A percentile compares a stretch with the other conserved stretches of the same genome.
Evolutionary conservation across 2,797 vertebrate species (phyloP).

Genomic region (Mastacembelus armatus): DNA sequence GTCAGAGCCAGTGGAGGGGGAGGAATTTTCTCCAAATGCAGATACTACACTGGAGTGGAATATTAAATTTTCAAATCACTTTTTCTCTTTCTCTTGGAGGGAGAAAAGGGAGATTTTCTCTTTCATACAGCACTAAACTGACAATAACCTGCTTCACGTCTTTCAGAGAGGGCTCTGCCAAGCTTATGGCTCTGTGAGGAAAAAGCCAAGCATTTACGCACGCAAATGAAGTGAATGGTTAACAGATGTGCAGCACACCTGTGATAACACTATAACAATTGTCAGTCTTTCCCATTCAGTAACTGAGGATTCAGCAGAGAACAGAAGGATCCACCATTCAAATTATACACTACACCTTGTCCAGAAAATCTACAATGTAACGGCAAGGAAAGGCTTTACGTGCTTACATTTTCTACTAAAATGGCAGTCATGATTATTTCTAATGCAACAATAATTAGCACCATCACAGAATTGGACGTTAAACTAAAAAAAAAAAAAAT

Average conservation of each 20-base stretch:
- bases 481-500: constrained; percentile 60
- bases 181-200: constrained; percentile 28
- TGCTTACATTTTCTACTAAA: background rate
- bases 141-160: constrained; percentile 49
- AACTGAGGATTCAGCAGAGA: constrained; percentile 6
- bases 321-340: constrained; percentile 14
- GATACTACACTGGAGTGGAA: constrained; percentile 65
- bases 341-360: background rate
- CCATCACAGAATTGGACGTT: constrained; percentile 56
- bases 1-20: constrained; percentile 83
- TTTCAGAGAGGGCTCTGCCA: constrained; percentile 36
- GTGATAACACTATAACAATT: constrained; percentile 26
- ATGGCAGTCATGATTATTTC: constrained; percentile 59
- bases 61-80: constrained; percentile 65
- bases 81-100: constrained; percentile 53
- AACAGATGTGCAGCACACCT: constrained; percentile 60
- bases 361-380: constrained; percentile 3
- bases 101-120: constrained; percentile 20
- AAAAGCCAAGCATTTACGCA: constrained; percentile 25
- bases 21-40: constrained; percentile 77
- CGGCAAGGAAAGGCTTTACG: background rate
- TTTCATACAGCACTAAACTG: constrained; percentile 44
- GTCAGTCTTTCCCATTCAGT: constrained; percentile 8
- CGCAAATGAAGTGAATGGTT: constrained; percentile 34
- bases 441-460: constrained; percentile 46